These are phyloP conservation scores for Alectoris magna DNA, from an alignment of 2,797 vertebrate species.

Conservation along the genomic window DNA sequence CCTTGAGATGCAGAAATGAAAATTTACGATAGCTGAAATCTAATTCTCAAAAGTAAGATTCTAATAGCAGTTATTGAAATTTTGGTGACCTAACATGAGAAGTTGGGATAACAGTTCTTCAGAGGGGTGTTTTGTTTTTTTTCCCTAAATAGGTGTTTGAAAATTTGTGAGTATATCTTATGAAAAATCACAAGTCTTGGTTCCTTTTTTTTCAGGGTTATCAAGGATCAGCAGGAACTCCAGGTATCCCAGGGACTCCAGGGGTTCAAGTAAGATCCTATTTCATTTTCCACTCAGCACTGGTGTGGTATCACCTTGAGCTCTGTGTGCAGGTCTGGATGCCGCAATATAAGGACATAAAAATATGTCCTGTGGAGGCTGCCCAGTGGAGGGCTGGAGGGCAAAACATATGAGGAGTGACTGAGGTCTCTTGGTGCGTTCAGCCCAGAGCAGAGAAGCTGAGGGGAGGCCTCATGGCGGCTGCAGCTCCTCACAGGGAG, in stretches of 20 bases:
- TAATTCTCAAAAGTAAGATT: neutral
- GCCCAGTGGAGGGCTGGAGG: neutral
- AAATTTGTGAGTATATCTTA: neutral
- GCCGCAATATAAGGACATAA: neutral
- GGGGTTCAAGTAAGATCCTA: constrained; percentile 86
- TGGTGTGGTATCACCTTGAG: neutral
- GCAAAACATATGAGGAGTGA: neutral
- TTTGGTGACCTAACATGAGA: neutral
- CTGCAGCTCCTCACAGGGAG: too few relatives aligned
- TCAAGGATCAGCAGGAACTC: constrained; percentile 85
- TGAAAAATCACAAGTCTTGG: neutral
- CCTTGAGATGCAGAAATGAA: neutral
- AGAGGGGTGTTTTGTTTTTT: neutral
- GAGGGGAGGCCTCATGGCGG: too few relatives aligned
- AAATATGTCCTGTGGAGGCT: neutral
- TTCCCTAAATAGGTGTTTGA: neutral
- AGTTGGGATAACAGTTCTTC: neutral
- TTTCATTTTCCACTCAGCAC: neutral
- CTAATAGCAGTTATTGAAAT: neutral
- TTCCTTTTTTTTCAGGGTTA: constrained; percentile 83
- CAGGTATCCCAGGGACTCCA: constrained; percentile 86
- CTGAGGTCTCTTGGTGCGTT: too few relatives aligned
- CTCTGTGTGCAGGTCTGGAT: neutral
- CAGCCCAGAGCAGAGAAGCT: too few relatives aligned
- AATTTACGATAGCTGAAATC: neutral